Percentiles rank a stretch among this genome's conserved stretches.
Conservation (phyloP, 2,888 invertebrate species). For the Chrysolina oricalcia region DNA sequence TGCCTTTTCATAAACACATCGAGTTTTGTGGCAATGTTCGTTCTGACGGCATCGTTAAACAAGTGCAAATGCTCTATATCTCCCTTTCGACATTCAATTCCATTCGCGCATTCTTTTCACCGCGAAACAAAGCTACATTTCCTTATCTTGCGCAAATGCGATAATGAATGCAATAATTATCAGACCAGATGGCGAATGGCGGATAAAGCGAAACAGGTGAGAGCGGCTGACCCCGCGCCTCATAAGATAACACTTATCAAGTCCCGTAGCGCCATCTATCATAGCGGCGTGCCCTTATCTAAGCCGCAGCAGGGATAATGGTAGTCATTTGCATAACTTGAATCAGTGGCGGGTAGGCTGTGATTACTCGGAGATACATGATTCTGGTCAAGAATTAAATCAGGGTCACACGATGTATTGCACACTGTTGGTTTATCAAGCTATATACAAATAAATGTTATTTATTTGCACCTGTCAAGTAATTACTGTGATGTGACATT, state of each 20-base stretch:
- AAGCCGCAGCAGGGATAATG: conserved; percentile 30
- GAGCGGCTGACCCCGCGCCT: conserved; percentile 37
- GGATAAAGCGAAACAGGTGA: conserved; percentile 43
- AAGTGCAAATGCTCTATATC: background rate
- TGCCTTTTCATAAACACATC: too few relatives aligned
- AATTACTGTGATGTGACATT: too few relatives aligned
- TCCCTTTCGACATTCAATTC: background rate
- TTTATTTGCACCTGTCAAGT: too few relatives aligned
- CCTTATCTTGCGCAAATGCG: conserved; percentile 22
- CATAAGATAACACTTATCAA: conserved; percentile 44
- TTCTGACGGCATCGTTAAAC: background rate
- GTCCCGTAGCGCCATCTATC: conserved; percentile 41
- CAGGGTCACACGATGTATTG: too few relatives aligned
- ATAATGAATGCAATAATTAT: conserved; percentile 45
- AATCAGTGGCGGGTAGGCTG: conserved; percentile 20
- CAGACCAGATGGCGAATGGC: conserved; percentile 13
- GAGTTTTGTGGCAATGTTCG: too few relatives aligned
- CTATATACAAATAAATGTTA: too few relatives aligned
- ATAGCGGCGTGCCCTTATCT: conserved; percentile 41
- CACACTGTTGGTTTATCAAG: too few relatives aligned
- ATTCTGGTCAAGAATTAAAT: too few relatives aligned
- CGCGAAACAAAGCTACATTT: conserved; percentile 3
- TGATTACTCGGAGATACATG: background rate
- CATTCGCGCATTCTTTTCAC: conserved; percentile 16
- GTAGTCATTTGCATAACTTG: conserved; percentile 38